These are phyloP conservation scores for Todiramphus saurophagus DNA, from an alignment of 2,113 vertebrate species.

Conservation along the genomic window DNA sequence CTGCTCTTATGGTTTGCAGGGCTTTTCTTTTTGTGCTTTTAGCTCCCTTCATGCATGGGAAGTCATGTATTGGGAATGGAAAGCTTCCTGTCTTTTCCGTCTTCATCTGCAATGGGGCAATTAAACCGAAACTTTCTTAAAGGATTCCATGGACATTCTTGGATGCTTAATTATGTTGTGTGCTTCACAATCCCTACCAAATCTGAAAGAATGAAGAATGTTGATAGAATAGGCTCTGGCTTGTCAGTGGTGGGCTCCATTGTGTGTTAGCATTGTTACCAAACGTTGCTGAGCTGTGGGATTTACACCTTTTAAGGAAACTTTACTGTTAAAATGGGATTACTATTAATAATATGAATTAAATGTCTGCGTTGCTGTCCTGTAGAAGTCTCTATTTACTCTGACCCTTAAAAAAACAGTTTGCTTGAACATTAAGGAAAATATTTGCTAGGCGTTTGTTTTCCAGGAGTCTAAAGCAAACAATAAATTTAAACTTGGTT, in stretches of 20 bases:
- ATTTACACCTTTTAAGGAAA: constrained; percentile 28
- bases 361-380: constrained; percentile 27
- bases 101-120: constrained; percentile 56
- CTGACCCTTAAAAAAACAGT: constrained; percentile 41
- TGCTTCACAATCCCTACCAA: constrained; percentile 38
- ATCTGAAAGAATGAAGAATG: constrained; percentile 36
- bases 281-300: neutral
- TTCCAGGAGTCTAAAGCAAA: neutral
- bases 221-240: neutral
- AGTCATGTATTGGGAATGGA: constrained; percentile 63
- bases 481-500: constrained; percentile 39
- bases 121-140: constrained; percentile 61
- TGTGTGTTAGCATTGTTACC: constrained; percentile 31
- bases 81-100: constrained; percentile 59
- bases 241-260: constrained; percentile 4
- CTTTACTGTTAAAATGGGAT: constrained; percentile 32
- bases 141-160: constrained; percentile 54
- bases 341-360: neutral
- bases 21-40: constrained; percentile 75
- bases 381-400: constrained; percentile 5
- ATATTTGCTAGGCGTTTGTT: constrained; percentile 48
- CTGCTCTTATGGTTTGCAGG: constrained; percentile 77
- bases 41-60: constrained; percentile 76
- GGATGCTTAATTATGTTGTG: constrained; percentile 46
- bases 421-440: neutral